Conservation (phyloP, 2,113 vertebrate genomes). For the Oncorhynchus clarkii region DNA sequence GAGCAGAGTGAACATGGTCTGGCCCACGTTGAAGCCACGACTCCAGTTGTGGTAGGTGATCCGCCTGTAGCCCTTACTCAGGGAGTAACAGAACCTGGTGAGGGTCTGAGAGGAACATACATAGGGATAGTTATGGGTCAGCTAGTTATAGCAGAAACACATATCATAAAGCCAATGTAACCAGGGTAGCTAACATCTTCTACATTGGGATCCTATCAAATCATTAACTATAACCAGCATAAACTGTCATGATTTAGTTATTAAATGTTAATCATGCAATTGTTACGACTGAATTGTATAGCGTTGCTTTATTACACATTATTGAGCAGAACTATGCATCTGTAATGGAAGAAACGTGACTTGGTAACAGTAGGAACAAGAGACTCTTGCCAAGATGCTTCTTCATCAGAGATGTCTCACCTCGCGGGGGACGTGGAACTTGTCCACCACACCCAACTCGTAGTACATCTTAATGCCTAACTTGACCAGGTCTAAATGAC, state of each 20-base stretch:
- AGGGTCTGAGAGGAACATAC: constrained; percentile 55
- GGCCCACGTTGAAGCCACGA: constrained; percentile 81
- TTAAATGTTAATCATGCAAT: neutral
- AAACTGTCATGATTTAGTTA: neutral
- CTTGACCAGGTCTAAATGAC: constrained; percentile 75
- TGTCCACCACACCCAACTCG: constrained; percentile 79
- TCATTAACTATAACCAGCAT: neutral
- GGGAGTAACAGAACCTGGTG: constrained; percentile 74
- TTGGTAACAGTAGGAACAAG: neutral
- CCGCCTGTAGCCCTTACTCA: constrained; percentile 78
- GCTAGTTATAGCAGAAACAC: too few relatives aligned
- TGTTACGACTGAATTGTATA: neutral
- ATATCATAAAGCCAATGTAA: too few relatives aligned
- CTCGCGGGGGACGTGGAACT: constrained; percentile 80
- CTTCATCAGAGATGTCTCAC: constrained; percentile 37
- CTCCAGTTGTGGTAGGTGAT: constrained; percentile 85
- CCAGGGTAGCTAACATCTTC: too few relatives aligned
- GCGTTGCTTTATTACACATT: neutral
- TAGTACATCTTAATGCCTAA: constrained; percentile 81
- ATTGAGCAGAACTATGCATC: neutral
- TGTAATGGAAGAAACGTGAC: neutral
- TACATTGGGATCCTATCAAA: neutral
- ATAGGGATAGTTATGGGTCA: neutral
- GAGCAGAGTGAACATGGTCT: constrained; percentile 81
- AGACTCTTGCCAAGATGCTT: neutral